Conservation (phyloP, 1,140 invertebrate species). For the Calosoma granatense region DNA sequence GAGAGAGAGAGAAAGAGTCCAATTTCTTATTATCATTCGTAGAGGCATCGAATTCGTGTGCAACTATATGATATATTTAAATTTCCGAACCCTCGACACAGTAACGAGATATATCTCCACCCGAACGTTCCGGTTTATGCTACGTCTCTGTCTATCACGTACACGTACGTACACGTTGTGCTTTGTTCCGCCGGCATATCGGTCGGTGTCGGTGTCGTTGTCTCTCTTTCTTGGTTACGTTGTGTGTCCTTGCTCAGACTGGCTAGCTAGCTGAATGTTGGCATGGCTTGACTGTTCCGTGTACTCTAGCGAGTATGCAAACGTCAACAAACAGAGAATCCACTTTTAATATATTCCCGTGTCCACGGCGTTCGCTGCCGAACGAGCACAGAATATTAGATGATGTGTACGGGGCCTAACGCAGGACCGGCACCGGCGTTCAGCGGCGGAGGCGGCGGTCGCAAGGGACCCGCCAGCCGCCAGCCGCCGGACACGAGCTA, state of each 20-base stretch:
- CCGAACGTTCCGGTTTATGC: neutral
- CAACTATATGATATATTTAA: neutral
- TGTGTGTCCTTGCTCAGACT: no score
- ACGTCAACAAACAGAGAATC: conserved; percentile 7
- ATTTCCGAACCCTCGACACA: neutral
- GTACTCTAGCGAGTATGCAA: neutral
- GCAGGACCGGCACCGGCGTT: neutral
- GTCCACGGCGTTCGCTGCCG: neutral
- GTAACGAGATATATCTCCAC: neutral
- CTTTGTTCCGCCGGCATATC: neutral
- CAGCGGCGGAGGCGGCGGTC: neutral
- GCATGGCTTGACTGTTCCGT: no score
- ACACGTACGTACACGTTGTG: neutral
- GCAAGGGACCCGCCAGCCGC: no score
- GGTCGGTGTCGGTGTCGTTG: neutral
- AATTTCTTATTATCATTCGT: neutral
- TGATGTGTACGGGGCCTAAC: neutral
- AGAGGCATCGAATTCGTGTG: neutral
- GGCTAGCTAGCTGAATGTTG: no score
- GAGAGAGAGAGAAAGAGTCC: no score
- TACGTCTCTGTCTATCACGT: neutral
- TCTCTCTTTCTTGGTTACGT: no score
- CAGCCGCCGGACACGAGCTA: conserved; percentile 2
- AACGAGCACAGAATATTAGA: neutral
- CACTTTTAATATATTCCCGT: conserved; percentile 6